Percentiles rank a stretch among this genome's conserved stretches.
phyloP scores from a whole-genome alignment of 2,113 vertebrate genomes.

The Eptesicus fuscus region DNA sequence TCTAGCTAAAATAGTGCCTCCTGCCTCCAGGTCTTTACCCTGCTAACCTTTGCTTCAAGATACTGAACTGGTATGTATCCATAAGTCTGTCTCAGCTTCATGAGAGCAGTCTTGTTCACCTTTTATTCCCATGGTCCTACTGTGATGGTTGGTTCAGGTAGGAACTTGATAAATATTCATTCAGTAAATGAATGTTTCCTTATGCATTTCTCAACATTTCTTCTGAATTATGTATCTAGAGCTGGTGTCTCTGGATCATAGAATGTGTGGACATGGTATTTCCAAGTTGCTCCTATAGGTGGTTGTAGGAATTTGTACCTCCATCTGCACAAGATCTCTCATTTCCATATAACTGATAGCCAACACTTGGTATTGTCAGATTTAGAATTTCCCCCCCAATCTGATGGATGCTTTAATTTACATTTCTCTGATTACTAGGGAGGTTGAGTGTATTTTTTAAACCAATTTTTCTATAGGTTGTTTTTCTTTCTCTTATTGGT shows the following conservation, averaged over 20 bases:
- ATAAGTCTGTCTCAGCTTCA: background rate
- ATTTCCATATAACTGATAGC: background rate
- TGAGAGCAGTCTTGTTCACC: background rate
- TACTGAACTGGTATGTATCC: background rate
- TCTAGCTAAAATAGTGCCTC: background rate
- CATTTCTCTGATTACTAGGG: background rate
- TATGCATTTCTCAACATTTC: background rate
- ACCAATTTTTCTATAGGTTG: background rate
- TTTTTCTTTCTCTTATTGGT: background rate
- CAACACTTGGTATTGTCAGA: background rate
- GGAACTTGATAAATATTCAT: background rate
- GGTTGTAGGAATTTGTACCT: background rate
- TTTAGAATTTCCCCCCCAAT: background rate
- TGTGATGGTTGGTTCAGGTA: background rate
- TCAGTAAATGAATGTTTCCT: background rate
- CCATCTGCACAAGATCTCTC: background rate
- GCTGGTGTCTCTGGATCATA: background rate
- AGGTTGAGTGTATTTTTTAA: background rate
- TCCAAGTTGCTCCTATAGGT: background rate
- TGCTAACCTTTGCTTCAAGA: background rate
- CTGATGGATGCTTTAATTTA: background rate
- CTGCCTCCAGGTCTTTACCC: background rate
- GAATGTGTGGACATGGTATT: background rate
- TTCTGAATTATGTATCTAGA: background rate
- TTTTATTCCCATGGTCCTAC: background rate